Base-by-base conservation (phyloP, 2,797 vertebrate species). In the Amblyopsis hoosieri region DNA sequence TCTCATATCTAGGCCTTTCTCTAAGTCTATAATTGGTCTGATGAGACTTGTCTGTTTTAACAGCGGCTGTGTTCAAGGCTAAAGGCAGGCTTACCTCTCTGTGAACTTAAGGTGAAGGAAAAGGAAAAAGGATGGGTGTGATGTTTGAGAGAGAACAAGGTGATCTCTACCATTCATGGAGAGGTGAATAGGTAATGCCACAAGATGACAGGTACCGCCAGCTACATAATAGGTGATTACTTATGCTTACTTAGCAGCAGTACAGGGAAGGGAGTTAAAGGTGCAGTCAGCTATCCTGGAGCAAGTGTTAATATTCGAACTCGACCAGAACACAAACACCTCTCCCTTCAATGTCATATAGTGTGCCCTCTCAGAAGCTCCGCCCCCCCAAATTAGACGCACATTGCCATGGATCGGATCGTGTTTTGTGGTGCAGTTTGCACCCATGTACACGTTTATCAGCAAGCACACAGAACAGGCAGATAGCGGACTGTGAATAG, bases 1-100 rank as follows among this genome's bases (percentile, higher is more conserved):
- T 85, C 79, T 82, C 79, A 87, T 78, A 86, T 72, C 74, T 77
- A 71, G 74, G 69, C 57, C 72, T 68, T 71, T 67, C 81, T 81
- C 78, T 66, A 77, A 80, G 78, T 81, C 76, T 80, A 53, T 86
- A 88, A 90, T 85, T 89, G 84, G 79, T 85, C 81, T 80, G 60
- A 74, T 84, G 81, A 74, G 78, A 82, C 79, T 78, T 77, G 71
- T 82, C 67, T 89, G 60, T 72, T 85, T 82, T 77, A 69, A 76
- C 67, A 78, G 76, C 58, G 12, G 78, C 80, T 80, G 67, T 75
- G 72, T 75, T 79, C 37, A 46, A 63, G 72, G 73, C 67, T 83
- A 63, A 75, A 78, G 64, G 75, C 59, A 33, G 69, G 37, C 49
- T 82, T 76, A 78, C 66, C 69, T 79, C 67, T 61, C 45, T 46